phyloP scores from a whole-genome alignment of 2,797 vertebrate species.

The Bradypodion pumilum region DNA sequence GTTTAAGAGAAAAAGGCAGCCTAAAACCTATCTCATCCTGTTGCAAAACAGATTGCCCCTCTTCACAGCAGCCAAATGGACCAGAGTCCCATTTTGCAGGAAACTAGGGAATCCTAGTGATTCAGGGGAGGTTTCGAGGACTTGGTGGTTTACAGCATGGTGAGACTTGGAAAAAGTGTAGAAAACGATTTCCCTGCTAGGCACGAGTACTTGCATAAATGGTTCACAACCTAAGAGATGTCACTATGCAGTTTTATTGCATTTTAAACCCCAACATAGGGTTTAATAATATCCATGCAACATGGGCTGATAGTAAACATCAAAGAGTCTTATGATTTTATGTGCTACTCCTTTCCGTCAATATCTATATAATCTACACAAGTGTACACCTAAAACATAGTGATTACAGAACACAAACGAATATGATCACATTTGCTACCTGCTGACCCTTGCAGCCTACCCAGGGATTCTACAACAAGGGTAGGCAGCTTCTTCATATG shows the following conservation, averaged over 20 bases:
- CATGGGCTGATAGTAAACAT: background rate
- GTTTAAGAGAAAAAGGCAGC: too few species aligned
- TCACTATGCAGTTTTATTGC: background rate
- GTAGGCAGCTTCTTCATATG: background rate
- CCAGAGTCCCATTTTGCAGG: too few species aligned
- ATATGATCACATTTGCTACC: background rate
- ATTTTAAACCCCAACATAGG: background rate
- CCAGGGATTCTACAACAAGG: background rate
- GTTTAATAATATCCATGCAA: background rate
- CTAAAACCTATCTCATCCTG: too few species aligned
- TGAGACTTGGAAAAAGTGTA: too few species aligned
- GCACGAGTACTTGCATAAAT: background rate
- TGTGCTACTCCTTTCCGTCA: background rate
- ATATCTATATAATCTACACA: background rate
- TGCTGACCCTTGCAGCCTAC: background rate
- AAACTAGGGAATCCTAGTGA: too few species aligned
- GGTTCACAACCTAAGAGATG: background rate
- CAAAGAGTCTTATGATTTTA: background rate
- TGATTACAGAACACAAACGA: background rate
- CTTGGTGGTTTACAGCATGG: too few species aligned
- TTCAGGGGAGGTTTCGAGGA: too few species aligned
- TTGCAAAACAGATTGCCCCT: too few species aligned
- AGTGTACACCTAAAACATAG: background rate
- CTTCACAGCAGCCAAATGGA: too few species aligned
- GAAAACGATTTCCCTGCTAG: too few species aligned